Evolutionary conservation across 2,888 invertebrate species (phyloP).

Genomic region (Homarus gammarus): DNA sequence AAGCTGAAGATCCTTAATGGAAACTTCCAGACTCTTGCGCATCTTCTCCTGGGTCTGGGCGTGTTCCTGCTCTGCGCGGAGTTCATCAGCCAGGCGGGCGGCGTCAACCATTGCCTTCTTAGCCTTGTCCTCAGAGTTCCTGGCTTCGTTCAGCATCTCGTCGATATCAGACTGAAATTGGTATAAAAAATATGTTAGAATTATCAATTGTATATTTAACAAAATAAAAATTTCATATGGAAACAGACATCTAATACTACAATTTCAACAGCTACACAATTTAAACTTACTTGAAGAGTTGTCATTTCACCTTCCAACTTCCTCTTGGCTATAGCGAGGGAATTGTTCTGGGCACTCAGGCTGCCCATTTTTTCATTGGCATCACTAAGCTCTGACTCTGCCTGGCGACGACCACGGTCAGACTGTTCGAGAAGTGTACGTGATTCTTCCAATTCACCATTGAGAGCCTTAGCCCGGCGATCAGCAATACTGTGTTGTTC

Average conservation of each 20-base stretch:
- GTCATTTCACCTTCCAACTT: conserved; percentile 99
- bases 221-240: neutral
- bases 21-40: conserved; percentile 89
- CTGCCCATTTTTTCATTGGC: conserved; percentile 92
- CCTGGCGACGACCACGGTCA: conserved; percentile 45
- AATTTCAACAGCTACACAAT: neutral
- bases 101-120: conserved; percentile 99
- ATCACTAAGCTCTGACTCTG: conserved; percentile 86
- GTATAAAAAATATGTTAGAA: neutral
- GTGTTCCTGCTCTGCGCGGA: conserved; percentile 99
- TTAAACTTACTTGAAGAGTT: conserved; percentile 88
- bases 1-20: conserved; percentile 95
- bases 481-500: conserved; percentile 94
- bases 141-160: conserved; percentile 89
- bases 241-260: neutral
- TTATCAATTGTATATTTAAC: neutral
- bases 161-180: conserved; percentile 86
- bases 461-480: conserved; percentile 32
- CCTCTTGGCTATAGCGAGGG: conserved; percentile 98
- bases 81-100: conserved; percentile 92
- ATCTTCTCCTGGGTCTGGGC: conserved; percentile 98
- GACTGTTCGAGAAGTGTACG: conserved; percentile 44
- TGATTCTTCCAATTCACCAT: conserved; percentile 39
- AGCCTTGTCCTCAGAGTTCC: conserved; percentile 91
- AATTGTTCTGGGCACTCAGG: conserved; percentile 89